Conservation (phyloP, 2,888 invertebrate species). For the Eristalinus sepulchralis region DNA sequence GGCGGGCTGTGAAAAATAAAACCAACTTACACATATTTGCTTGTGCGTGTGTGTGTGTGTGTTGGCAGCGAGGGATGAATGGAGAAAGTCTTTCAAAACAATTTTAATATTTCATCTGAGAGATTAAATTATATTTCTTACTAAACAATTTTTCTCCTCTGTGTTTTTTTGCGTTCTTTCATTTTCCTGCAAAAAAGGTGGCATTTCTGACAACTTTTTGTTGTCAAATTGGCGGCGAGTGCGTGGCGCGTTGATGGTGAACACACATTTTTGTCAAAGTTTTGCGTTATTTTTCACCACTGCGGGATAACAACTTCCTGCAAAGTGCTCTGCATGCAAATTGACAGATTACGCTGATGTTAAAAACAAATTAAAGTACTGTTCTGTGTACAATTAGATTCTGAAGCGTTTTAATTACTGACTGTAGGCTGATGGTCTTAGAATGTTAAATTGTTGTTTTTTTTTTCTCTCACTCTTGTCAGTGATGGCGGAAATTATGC, state of each 20-base stretch:
- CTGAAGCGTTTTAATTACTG: too few species aligned
- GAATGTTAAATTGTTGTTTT: too few species aligned
- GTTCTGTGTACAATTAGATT: too few species aligned
- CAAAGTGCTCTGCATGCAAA: slow-evolving; percentile 46
- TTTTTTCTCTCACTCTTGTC: too few species aligned
- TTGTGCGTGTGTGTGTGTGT: not conserved
- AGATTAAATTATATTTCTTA: slow-evolving; percentile 75
- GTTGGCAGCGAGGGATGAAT: slow-evolving; percentile 16
- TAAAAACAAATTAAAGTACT: not conserved
- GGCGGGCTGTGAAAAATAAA: not conserved
- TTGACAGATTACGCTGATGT: slow-evolving; percentile 38
- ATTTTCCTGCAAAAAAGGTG: not conserved
- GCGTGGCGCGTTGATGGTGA: slow-evolving; percentile 22
- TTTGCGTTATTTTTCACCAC: slow-evolving; percentile 8
- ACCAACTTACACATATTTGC: not conserved
- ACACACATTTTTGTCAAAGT: slow-evolving; percentile 25
- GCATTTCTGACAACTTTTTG: slow-evolving; percentile 27
- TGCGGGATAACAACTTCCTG: slow-evolving; percentile 35
- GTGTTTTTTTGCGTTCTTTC: too few species aligned
- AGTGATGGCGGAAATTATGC: too few species aligned
- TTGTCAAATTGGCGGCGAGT: not conserved
- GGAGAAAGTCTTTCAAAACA: slow-evolving; percentile 53
- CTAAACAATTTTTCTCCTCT: slow-evolving; percentile 40
- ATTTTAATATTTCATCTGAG: slow-evolving; percentile 77
- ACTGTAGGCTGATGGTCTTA: too few species aligned